Conservation (phyloP, 1,140 invertebrate species). For the Drosophila mauritiana region DNA sequence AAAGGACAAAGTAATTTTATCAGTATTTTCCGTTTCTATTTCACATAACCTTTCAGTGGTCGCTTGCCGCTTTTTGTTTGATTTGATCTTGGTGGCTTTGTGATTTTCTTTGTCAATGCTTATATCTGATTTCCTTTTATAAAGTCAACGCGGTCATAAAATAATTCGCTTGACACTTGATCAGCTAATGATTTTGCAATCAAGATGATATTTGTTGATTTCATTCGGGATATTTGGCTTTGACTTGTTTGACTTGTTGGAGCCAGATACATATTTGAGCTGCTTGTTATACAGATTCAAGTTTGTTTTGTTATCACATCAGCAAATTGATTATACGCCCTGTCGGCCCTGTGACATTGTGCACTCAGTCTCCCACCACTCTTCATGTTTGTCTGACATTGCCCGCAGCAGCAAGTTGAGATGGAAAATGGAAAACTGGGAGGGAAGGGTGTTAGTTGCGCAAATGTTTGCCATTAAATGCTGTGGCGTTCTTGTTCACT, state of each 20-base stretch:
- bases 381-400: constrained; percentile 28
- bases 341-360: constrained; percentile 36
- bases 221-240: background rate
- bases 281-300: constrained; percentile 13
- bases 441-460: constrained; percentile 23
- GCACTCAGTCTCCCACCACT: constrained; percentile 13
- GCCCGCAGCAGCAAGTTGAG: constrained; percentile 35
- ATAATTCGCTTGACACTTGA: background rate
- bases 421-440: constrained; percentile 6
- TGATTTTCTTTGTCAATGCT: background rate
- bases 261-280: constrained; percentile 47
- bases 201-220: constrained; percentile 9
- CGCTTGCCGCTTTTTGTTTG: constrained; percentile 1
- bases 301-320: constrained; percentile 47
- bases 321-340: constrained; percentile 58
- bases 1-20: background rate
- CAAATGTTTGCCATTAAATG: constrained; percentile 39
- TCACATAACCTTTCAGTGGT: background rate
- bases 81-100: background rate
- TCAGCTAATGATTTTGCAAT: constrained; percentile 1
- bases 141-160: background rate
- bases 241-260: constrained; percentile 9
- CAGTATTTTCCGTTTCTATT: background rate
- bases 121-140: background rate
- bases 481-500: constrained; percentile 27